Conservation (phyloP, 2,888 invertebrate species). For the Epinotia demarniana region DNA sequence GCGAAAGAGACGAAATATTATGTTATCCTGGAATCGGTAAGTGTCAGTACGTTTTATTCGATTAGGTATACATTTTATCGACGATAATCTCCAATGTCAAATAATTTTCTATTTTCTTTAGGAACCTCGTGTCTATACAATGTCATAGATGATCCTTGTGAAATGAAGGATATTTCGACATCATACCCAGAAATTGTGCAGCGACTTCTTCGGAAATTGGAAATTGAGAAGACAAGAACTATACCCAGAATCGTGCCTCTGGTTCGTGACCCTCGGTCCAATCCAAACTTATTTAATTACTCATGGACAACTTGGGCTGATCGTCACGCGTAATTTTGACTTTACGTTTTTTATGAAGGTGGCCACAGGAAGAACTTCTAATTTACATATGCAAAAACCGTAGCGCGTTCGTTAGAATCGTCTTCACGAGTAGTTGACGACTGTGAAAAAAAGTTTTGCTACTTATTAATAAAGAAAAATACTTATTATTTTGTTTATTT, state of each 20-base stretch:
- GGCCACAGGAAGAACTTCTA: too few relatives aligned
- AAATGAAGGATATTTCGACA: conserved; percentile 36
- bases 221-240: conserved; percentile 25
- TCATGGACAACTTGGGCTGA: conserved; percentile 41
- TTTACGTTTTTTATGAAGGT: too few relatives aligned
- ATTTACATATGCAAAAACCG: too few relatives aligned
- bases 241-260: conserved; percentile 20
- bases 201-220: conserved; percentile 3
- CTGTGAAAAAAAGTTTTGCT: too few relatives aligned
- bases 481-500: too few relatives aligned
- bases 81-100: not conserved
- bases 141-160: conserved; percentile 38
- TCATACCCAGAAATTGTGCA: conserved; percentile 22
- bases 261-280: conserved; percentile 20
- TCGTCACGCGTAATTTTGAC: not conserved
- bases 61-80: not conserved
- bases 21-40: conserved; percentile 68
- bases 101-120: not conserved
- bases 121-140: conserved; percentile 38
- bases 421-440: too few relatives aligned
- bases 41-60: not conserved
- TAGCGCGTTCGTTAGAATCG: too few relatives aligned
- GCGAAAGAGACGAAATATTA: conserved; percentile 43
- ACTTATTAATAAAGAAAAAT: too few relatives aligned
- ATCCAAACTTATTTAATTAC: conserved; percentile 23